Evolutionary conservation across 2,888 invertebrate species (phyloP), one percentile per base, ranked within the genome.

Genomic region (Incurvaria masculella): DNA sequence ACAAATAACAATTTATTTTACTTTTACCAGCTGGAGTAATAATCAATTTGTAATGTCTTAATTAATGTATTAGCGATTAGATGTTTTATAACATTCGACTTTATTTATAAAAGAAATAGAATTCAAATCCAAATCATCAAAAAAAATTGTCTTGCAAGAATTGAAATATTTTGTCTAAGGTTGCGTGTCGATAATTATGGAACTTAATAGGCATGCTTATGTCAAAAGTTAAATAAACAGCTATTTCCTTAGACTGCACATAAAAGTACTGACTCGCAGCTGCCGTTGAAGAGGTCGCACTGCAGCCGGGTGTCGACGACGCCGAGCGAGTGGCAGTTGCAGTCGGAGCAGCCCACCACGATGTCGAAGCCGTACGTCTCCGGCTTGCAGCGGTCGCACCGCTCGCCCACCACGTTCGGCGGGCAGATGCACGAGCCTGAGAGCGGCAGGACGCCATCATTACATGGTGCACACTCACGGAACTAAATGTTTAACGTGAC

Each of bases 321-420:
- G 4, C 99, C 99, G 27, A 88, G 69, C 1, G 86, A 84, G 60
- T 92, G 85, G 67, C 99, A 99, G 60, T 88, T 88, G 66, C 98
- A 99, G 53, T 91, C 90, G 68, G 94, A 93, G 66, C 99, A 99
- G 6, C 99, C 99, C 59, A 94, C 91, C 47, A 95, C 86, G 40
- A 91, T 87, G 76, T 99, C 93, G 64, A 89, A 96, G 40, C 96
- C 96, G 63, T 91, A 97, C 0, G 97, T 97, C 52, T 87, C 85
- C 0, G 88, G 84, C 52, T 87, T 87, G 68, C 99, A 99, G 53
- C 87, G 84, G 61, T 97, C 92, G 65, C 99, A 99, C 51, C 86
- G 82, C 21, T 87, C 86, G 0, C 98, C 98, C 20, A 86, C 89
- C 1, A 98, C 97, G 57, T 91, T 86, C 2, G 88, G 85, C 0